Evolutionary conservation across 2,113 vertebrate genomes (phyloP).

Genomic region (Eublepharis macularius): DNA sequence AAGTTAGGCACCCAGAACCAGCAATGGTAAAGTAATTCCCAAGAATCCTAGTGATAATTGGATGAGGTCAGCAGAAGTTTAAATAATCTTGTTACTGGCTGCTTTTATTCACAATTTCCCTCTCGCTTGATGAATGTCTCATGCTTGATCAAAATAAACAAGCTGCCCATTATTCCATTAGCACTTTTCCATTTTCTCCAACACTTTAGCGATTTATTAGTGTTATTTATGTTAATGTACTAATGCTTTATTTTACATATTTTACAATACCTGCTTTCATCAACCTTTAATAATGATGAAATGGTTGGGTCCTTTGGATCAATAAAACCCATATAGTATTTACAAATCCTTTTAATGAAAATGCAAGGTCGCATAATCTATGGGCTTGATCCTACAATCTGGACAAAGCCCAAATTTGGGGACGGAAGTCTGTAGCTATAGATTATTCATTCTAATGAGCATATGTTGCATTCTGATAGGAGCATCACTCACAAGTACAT

Average conservation of each 20-base stretch:
- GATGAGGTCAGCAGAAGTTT: conserved; percentile 45
- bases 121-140: conserved; percentile 50
- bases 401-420: conserved; percentile 5
- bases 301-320: conserved; percentile 51
- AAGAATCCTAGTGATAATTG: conserved; percentile 31
- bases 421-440: not conserved
- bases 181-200: conserved; percentile 63
- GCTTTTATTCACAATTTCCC: conserved; percentile 47
- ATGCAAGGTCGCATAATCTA: conserved; percentile 19
- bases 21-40: not conserved
- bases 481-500: not conserved
- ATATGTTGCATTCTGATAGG: not conserved
- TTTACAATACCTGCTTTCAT: conserved; percentile 64
- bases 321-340: conserved; percentile 26
- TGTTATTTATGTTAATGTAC: conserved; percentile 69
- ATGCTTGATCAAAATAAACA: conserved; percentile 62
- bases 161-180: conserved; percentile 69
- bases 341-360: conserved; percentile 35
- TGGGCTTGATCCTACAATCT: not conserved
- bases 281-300: conserved; percentile 34
- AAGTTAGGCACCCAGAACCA: not conserved
- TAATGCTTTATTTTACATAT: conserved; percentile 63
- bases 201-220: conserved; percentile 69
- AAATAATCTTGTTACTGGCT: conserved; percentile 42
- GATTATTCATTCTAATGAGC: not conserved